These are phyloP conservation scores for Folsomia manolachei DNA, from an alignment of 2,888 invertebrate genomes.

Conservation along the genomic window DNA sequence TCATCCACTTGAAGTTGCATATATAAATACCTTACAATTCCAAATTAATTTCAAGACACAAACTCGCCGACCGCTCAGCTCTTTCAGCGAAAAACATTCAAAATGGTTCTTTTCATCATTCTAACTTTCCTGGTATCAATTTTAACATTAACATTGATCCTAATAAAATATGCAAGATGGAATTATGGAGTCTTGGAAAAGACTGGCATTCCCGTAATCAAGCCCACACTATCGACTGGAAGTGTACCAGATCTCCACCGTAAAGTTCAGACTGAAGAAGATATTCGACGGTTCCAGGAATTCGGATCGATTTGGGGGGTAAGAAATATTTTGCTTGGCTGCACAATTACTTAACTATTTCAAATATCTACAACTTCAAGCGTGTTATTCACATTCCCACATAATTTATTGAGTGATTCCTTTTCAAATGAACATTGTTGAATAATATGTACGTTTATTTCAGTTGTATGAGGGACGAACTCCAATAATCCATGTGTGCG, in stretches of 20 bases:
- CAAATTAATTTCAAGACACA: no score
- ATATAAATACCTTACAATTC: no score
- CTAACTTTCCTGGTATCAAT: background rate
- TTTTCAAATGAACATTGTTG: no score
- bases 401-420: no score
- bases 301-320: slow-evolving; percentile 45
- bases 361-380: no score
- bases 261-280: slow-evolving; percentile 39
- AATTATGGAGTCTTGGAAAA: slow-evolving; percentile 43
- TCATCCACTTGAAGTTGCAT: no score
- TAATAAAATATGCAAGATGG: slow-evolving; percentile 44
- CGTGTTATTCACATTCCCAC: no score
- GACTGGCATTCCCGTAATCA: slow-evolving; percentile 37
- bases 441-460: background rate
- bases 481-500: slow-evolving; percentile 35
- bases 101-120: no score
- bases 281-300: slow-evolving; percentile 37
- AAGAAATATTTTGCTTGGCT: slow-evolving; percentile 1
- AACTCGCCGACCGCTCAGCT: no score
- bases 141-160: background rate
- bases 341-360: background rate
- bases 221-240: slow-evolving; percentile 36
- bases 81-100: no score
- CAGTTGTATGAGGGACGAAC: slow-evolving; percentile 39
- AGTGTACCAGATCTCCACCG: slow-evolving; percentile 38